phyloP scores from a whole-genome alignment of 2,113 vertebrate species.

The Crotophaga sulcirostris region DNA sequence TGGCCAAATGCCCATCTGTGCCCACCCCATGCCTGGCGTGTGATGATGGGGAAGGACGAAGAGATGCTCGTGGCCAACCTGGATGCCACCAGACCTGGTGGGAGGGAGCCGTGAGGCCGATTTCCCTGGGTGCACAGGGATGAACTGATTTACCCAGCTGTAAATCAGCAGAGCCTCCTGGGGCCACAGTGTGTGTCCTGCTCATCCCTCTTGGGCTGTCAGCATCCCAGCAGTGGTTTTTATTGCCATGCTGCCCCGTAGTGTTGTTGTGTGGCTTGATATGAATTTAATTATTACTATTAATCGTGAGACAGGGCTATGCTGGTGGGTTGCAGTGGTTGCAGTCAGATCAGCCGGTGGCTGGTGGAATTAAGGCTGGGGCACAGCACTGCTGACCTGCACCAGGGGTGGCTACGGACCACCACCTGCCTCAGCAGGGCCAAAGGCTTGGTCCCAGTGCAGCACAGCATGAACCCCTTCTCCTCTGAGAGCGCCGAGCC shows the following conservation, averaged over 20 bases:
- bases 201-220: background rate
- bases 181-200: background rate
- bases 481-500: background rate
- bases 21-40: background rate
- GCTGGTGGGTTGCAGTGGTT: background rate
- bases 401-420: rapidly evolving
- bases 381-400: background rate
- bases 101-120: rapidly evolving
- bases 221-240: background rate
- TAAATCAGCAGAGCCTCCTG: background rate
- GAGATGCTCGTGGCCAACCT: background rate
- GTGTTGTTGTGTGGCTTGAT: background rate
- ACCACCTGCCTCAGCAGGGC: rapidly evolving
- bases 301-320: background rate
- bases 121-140: rapidly evolving
- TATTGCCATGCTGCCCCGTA: background rate
- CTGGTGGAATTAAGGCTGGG: background rate
- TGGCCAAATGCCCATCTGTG: rapidly evolving
- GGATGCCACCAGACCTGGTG: rapidly evolving
- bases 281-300: background rate
- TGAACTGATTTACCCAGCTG: background rate
- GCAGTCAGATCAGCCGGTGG: rapidly evolving
- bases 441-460: background rate
- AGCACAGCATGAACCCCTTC: background rate
- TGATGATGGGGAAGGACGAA: rapidly evolving